A percentile compares a stretch with the other conserved stretches of the same genome.
Evolutionary conservation across 2,113 vertebrate species (phyloP).

Genomic region (Siniperca knerii): DNA sequence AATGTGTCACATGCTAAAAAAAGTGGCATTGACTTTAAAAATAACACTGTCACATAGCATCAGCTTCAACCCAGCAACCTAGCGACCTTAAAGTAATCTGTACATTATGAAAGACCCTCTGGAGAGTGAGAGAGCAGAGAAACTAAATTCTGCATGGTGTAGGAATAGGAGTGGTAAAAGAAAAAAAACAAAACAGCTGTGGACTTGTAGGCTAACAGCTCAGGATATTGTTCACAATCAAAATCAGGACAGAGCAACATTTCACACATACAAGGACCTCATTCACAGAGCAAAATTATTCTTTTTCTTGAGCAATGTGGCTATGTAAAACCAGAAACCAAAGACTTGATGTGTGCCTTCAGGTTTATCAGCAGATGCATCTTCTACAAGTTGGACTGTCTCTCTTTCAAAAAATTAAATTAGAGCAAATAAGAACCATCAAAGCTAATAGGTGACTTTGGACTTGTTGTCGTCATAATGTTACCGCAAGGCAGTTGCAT

Average conservation of each 20-base stretch:
- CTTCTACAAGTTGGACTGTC: not conserved
- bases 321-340: not conserved
- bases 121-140: constrained; percentile 41
- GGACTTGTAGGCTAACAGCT: constrained; percentile 12
- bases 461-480: too few relatives aligned
- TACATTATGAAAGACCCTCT: constrained; percentile 68
- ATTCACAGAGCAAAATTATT: not conserved
- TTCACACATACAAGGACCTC: not conserved
- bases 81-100: constrained; percentile 72
- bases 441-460: too few relatives aligned
- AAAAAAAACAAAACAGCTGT: not conserved
- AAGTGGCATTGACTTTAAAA: constrained; percentile 55
- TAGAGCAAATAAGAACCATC: too few relatives aligned
- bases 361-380: not conserved
- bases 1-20: constrained; percentile 30
- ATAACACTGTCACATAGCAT: constrained; percentile 65
- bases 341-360: not conserved
- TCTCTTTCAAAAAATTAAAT: too few relatives aligned
- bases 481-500: too few relatives aligned
- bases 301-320: not conserved
- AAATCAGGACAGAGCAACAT: constrained; percentile 11
- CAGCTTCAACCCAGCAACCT: constrained; percentile 69
- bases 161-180: constrained; percentile 9
- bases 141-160: constrained; percentile 63
- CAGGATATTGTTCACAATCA: not conserved